phyloP scores from a whole-genome alignment of 2,113 vertebrate genomes.

The Tragelaphus scriptus region DNA sequence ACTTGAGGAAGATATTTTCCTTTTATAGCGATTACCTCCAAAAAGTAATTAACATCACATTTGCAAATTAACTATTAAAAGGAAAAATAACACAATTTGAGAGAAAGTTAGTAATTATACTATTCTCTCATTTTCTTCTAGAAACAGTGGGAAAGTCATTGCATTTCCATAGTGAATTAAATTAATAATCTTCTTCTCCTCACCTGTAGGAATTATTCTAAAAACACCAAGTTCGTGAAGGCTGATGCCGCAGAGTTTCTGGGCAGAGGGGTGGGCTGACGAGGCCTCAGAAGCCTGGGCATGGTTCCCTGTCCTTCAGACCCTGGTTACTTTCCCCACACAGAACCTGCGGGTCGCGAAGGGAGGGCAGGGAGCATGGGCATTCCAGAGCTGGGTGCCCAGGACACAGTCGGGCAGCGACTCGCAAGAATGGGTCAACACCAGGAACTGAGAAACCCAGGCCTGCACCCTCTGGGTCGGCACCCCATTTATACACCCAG shows the following conservation, averaged over 20 bases:
- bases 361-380: neutral
- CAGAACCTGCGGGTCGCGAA: neutral
- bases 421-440: neutral
- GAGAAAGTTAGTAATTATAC: neutral
- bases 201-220: neutral
- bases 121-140: neutral
- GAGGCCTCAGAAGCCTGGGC: too few relatives aligned
- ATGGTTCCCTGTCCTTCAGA: neutral
- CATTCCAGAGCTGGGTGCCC: fast-evolving
- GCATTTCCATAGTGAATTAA: neutral
- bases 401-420: neutral
- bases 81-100: neutral
- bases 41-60: neutral
- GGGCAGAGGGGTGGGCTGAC: neutral
- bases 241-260: fast-evolving
- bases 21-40: neutral
- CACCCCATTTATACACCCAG: too few relatives aligned
- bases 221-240: neutral
- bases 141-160: neutral
- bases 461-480: neutral
- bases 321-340: neutral
- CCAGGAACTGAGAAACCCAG: neutral
- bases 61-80: neutral
- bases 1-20: neutral
- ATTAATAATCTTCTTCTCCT: neutral